Evolutionary conservation across 2,888 invertebrate species (phyloP), one percentile per base, ranked within the genome.

Genomic region (Sylvicola fuscatus): DNA sequence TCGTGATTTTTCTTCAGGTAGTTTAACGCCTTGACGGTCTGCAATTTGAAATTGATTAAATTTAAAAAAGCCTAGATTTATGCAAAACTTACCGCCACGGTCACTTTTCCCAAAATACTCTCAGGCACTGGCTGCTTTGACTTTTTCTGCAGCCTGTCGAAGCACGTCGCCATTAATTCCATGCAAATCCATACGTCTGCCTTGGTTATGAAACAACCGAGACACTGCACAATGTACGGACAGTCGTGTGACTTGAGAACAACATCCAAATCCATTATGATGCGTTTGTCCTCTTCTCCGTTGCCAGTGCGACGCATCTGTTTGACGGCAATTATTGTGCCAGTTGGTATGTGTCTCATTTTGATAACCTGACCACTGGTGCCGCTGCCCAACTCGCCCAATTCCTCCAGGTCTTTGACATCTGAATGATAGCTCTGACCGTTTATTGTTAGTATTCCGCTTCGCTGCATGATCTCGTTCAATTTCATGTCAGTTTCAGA

Each of bases 131-230:
- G 81, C 44, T 72, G 72, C 41, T 78, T 76, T 28, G 83, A 66
- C 46, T 76, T 63, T 58, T 89, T 90, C 41, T 95, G 66, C 50
- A 99, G 63, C 63, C 97, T 97, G 58, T 98, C 98, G 53, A 98
- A 82, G 62, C 98, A 98, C 14, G 93, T 92, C 11, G 90, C 81
- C 98, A 99, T 98, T 45, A 97, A 67, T 62, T 98, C 98, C 98
- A 98, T 99, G 57, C 97, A 98, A 53, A 99, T 97, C 92, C 97
- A 97, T 1, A 98, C 95, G 58, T 97, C 93, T 2, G 87, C 81
- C 54, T 89, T 87, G 1, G 89, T 92, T 37, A 98, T 92, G 61
- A 98, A 95, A 62, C 92, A 95, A 30, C 98, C 98, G 49, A 90
- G 70, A 58, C 95, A 98, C 54, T 89, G 76, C 46, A 98, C 97